These are phyloP conservation scores for Nematolebias whitei DNA, from an alignment of 2,113 vertebrate genomes.

Conservation along the genomic window DNA sequence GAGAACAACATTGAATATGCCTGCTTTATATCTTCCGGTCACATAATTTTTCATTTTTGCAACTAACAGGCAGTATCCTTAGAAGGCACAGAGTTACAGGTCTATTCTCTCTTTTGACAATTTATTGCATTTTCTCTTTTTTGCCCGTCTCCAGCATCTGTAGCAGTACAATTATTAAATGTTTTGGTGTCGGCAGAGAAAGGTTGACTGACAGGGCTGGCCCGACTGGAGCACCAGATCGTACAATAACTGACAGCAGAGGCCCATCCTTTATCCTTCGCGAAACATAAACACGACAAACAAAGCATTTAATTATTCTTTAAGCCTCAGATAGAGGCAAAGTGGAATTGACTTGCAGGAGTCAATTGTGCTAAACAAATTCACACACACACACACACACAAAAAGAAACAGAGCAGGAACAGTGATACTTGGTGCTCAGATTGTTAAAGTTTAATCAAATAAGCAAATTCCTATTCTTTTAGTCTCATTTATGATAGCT, in stretches of 20 bases:
- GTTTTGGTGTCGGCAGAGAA: conserved; percentile 68
- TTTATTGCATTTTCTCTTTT: neutral
- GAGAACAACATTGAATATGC: conserved; percentile 17
- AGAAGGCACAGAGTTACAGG: conserved; percentile 15
- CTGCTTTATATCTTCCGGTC: conserved; percentile 46
- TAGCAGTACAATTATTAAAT: conserved; percentile 67
- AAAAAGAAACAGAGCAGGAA: conserved; percentile 14
- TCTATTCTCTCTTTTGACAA: conserved; percentile 2
- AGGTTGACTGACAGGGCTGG: conserved; percentile 72
- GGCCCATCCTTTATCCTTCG: conserved; percentile 41
- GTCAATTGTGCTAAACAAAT: conserved; percentile 38
- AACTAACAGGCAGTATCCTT: no score
- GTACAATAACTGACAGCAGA: conserved; percentile 62
- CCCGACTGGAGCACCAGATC: conserved; percentile 50
- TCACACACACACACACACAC: conserved; percentile 29
- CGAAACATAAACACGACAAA: conserved; percentile 43
- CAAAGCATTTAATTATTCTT: conserved; percentile 69
- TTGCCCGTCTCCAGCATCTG: conserved; percentile 44
- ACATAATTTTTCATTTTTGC: conserved; percentile 35
- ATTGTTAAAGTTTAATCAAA: neutral
- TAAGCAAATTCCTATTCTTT: conserved; percentile 1
- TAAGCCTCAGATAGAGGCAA: conserved; percentile 41
- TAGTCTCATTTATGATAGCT: no score
- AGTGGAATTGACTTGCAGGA: conserved; percentile 51
- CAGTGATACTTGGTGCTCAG: neutral